A percentile compares a stretch with the other conserved stretches of the same genome.
These are phyloP conservation scores for Epinotia brunnichana DNA, from an alignment of 2,888 invertebrate species.

Conservation along the genomic window DNA sequence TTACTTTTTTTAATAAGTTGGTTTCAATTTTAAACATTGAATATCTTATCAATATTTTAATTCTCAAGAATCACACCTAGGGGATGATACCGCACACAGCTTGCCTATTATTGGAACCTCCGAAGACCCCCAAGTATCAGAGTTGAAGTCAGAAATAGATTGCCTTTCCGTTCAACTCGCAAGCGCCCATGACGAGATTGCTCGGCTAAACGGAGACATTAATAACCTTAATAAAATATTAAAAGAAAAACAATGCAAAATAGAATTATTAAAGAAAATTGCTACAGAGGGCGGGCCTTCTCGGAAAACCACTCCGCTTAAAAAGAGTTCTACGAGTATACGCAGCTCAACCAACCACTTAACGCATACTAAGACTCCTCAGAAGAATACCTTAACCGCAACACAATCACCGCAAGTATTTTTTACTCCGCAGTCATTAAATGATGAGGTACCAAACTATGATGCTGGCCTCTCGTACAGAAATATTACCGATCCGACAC, in stretches of 20 bases:
- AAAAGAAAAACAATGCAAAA: not conserved
- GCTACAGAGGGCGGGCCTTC: not conserved
- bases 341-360: too few species aligned
- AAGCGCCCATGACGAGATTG: not conserved
- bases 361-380: too few species aligned
- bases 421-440: too few species aligned
- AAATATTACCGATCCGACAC: too few species aligned
- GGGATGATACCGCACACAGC: not conserved
- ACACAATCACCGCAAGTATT: too few species aligned
- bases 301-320: not conserved
- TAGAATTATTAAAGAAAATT: not conserved
- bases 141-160: not conserved
- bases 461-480: too few species aligned
- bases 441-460: too few species aligned
- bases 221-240: not conserved
- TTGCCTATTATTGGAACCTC: not conserved
- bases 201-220: not conserved
- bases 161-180: not conserved
- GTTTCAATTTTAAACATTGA: too few species aligned
- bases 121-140: not conserved
- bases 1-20: too few species aligned
- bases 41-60: too few species aligned
- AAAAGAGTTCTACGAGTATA: not conserved
- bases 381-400: too few species aligned
- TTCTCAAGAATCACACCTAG: too few species aligned